phyloP scores from a whole-genome alignment of 2,113 vertebrate genomes.

The Crypturellus undulatus region DNA sequence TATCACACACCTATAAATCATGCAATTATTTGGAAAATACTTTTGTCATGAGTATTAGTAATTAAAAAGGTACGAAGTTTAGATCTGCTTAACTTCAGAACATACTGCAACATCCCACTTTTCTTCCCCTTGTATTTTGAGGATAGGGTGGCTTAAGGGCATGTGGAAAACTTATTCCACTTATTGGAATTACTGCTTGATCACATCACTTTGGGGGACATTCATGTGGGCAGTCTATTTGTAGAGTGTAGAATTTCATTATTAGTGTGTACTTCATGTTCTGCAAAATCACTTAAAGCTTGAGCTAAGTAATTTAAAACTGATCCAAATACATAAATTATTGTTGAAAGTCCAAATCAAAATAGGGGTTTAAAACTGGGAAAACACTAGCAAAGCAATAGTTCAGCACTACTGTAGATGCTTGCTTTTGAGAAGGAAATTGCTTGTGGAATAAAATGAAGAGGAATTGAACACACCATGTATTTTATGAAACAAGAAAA shows the following conservation, averaged over 20 bases:
- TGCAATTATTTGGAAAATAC: constrained; percentile 61
- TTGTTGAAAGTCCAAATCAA: background rate
- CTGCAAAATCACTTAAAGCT: background rate
- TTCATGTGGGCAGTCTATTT: background rate
- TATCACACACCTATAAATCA: constrained; percentile 32
- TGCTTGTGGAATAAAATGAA: background rate
- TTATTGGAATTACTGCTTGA: background rate
- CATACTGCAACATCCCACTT: background rate
- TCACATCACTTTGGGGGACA: background rate
- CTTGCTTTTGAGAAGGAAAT: background rate
- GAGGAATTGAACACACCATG: background rate
- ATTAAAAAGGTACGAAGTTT: constrained; percentile 39
- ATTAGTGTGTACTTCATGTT: background rate
- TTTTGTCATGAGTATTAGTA: constrained; percentile 34
- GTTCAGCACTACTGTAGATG: background rate
- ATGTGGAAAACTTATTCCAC: background rate
- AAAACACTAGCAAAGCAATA: background rate
- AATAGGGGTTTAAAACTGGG: background rate
- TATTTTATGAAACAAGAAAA: background rate
- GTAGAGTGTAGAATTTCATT: background rate
- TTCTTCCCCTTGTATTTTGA: background rate
- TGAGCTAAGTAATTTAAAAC: background rate
- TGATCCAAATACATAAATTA: background rate
- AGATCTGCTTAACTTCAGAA: constrained; percentile 48
- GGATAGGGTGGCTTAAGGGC: background rate